phyloP scores from a whole-genome alignment of 1,140 invertebrate species.

The Mactra quadrangularis region DNA sequence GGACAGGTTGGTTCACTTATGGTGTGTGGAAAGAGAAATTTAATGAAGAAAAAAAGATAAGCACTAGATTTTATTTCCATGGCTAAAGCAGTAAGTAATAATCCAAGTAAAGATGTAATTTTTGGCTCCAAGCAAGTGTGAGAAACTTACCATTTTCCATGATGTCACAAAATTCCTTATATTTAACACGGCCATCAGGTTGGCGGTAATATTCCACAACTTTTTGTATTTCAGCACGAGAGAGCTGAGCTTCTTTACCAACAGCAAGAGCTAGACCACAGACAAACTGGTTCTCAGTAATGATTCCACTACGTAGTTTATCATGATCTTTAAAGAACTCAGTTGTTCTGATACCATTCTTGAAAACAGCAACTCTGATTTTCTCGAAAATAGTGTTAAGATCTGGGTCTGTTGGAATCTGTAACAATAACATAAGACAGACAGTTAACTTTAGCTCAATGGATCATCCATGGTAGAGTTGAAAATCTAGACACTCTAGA shows the following conservation, averaged over 20 bases:
- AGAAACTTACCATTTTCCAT: conserved; percentile 83
- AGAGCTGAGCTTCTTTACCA: conserved; percentile 82
- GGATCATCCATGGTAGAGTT: no score
- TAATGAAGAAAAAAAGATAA: no score
- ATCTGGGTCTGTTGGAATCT: conserved; percentile 77
- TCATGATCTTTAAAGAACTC: conserved; percentile 84
- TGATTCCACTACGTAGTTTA: conserved; percentile 81
- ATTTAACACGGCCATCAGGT: conserved; percentile 80
- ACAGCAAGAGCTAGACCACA: conserved; percentile 80
- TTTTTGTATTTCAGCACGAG: conserved; percentile 80
- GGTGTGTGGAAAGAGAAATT: no score
- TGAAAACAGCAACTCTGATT: conserved; percentile 81
- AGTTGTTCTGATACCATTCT: conserved; percentile 81
- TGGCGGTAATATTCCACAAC: conserved; percentile 81
- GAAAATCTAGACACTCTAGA: no score
- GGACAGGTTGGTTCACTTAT: no score
- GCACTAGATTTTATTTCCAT: no score
- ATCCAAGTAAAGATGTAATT: no score
- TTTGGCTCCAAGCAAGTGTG: no score
- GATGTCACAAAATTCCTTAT: conserved; percentile 83
- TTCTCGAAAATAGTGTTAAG: conserved; percentile 82
- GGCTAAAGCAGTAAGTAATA: no score
- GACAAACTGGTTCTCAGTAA: conserved; percentile 83
- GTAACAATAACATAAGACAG: no score
- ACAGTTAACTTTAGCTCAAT: no score